Evolutionary conservation across 2,888 invertebrate genomes (phyloP).

Genomic region (Heteromyza rotundicornis): DNA sequence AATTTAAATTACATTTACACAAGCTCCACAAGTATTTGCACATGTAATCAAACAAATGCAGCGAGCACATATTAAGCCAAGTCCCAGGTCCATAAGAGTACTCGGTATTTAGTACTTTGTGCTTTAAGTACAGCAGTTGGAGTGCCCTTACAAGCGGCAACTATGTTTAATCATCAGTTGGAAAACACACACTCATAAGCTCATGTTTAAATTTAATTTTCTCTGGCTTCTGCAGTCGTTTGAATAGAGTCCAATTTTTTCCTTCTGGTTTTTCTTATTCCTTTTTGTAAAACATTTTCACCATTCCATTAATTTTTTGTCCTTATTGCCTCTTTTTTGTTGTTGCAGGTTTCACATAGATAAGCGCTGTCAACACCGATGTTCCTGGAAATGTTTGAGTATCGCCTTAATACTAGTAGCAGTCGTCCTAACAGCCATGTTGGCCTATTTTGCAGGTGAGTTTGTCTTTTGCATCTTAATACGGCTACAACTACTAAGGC

Average conservation of each 20-base stretch:
- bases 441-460: slow-evolving; percentile 95
- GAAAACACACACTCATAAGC: background rate
- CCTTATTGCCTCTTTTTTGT: slow-evolving; percentile 24
- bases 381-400: slow-evolving; percentile 96
- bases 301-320: slow-evolving; percentile 16
- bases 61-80: too few relatives aligned
- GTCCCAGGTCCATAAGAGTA: too few relatives aligned
- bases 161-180: background rate
- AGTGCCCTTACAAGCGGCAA: background rate
- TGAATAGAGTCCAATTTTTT: too few relatives aligned
- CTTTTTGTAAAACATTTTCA: slow-evolving; percentile 13
- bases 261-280: background rate
- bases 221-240: too few relatives aligned
- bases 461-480: slow-evolving; percentile 30
- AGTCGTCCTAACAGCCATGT: slow-evolving; percentile 89
- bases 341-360: slow-evolving; percentile 80
- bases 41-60: too few relatives aligned
- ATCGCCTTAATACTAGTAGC: slow-evolving; percentile 90
- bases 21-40: too few relatives aligned
- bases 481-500: too few relatives aligned
- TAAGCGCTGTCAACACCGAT: slow-evolving; percentile 90
- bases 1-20: too few relatives aligned
- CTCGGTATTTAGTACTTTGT: too few relatives aligned
- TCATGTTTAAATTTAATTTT: slow-evolving; percentile 18
- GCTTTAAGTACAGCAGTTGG: too few relatives aligned